Percentiles rank a stretch among this genome's conserved stretches.
phyloP scores from a whole-genome alignment of 1,140 invertebrate genomes.

The Steinernema khuongi region DNA sequence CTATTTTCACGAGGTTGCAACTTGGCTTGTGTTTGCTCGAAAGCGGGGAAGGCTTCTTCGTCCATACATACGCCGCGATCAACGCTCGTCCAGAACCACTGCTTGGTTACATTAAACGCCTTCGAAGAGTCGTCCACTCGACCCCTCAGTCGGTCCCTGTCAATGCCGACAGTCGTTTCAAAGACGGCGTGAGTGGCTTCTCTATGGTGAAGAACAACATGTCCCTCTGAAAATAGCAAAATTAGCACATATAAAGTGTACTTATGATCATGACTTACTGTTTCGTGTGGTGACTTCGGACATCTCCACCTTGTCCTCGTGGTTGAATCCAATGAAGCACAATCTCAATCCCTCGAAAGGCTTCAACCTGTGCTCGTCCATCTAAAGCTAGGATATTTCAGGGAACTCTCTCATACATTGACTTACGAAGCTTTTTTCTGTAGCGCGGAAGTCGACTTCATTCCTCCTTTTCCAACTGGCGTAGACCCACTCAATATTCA shows the following conservation, averaged over 20 bases:
- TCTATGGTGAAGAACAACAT: not conserved
- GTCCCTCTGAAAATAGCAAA: not conserved
- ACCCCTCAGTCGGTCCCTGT: conserved; percentile 29
- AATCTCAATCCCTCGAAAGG: conserved; percentile 79
- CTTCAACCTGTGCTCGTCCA: conserved; percentile 69
- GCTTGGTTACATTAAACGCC: conserved; percentile 59
- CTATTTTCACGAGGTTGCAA: conserved; percentile 15
- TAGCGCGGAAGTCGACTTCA: conserved; percentile 61
- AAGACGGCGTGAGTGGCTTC: conserved; percentile 28
- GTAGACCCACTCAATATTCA: conserved; percentile 79
- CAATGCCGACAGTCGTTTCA: conserved; percentile 20
- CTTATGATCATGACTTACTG: not conserved
- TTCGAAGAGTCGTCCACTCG: conserved; percentile 49
- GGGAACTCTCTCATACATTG: not conserved
- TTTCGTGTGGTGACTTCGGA: conserved; percentile 69
- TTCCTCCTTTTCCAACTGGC: conserved; percentile 73
- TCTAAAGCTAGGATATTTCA: conserved; percentile 52
- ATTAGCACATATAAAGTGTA: not conserved
- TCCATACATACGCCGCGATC: conserved; percentile 86
- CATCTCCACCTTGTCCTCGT: conserved; percentile 83
- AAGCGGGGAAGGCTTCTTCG: conserved; percentile 72
- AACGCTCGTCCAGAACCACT: conserved; percentile 96
- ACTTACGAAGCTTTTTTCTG: conserved; percentile 17
- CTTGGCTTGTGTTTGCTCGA: conserved; percentile 19
- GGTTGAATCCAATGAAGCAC: conserved; percentile 79